Conservation (phyloP, 1,140 invertebrate species). For the Ceratitis capitata region DNA sequence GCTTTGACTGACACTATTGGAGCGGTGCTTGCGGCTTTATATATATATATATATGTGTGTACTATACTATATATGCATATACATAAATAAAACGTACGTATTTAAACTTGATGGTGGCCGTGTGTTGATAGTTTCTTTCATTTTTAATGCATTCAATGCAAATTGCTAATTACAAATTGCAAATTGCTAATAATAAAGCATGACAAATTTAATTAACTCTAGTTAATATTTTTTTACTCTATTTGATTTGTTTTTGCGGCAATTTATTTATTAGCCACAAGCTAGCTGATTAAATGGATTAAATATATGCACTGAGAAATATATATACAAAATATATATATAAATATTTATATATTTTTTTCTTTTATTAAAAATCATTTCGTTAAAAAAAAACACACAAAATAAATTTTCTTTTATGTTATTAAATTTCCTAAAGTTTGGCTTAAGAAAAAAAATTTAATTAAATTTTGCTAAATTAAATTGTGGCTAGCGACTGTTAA, state of each 20-base stretch:
- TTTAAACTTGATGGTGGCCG: background rate
- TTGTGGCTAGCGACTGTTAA: background rate
- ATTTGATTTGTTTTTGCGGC: background rate
- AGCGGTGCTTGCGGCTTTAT: background rate
- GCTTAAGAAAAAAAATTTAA: slow-evolving; percentile 15
- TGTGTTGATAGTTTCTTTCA: slow-evolving; percentile 8
- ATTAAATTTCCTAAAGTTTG: too few species aligned
- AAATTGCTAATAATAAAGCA: slow-evolving; percentile 32
- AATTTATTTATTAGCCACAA: background rate
- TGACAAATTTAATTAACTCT: slow-evolving; percentile 11
- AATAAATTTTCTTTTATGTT: background rate
- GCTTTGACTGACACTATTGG: background rate
- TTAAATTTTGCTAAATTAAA: slow-evolving; percentile 11
- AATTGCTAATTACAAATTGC: slow-evolving; percentile 24
- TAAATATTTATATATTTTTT: too few species aligned
- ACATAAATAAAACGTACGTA: too few species aligned
- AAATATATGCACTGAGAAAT: background rate
- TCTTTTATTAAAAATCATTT: too few species aligned
- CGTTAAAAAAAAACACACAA: background rate
- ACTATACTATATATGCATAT: too few species aligned
- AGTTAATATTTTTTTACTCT: background rate
- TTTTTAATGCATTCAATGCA: slow-evolving; percentile 26
- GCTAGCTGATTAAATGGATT: background rate
- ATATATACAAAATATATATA: background rate
- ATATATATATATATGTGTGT: too few species aligned